Evolutionary conservation across 2,888 invertebrate genomes (phyloP).

Genomic region (Philaethria dido): DNA sequence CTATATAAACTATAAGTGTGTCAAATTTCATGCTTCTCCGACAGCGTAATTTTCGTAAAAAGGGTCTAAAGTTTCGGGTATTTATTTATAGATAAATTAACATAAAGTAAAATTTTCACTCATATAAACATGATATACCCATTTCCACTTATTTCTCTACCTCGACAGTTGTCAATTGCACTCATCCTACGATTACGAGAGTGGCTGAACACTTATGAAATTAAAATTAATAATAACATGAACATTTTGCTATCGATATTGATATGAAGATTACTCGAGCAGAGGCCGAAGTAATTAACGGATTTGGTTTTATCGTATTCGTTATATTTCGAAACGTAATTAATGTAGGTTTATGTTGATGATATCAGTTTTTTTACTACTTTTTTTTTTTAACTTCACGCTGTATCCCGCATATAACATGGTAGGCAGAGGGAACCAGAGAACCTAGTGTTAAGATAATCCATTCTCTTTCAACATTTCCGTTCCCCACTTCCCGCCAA

Average conservation of each 20-base stretch:
- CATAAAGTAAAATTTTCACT: not conserved
- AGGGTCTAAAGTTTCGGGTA: too few species aligned
- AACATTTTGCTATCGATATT: slow-evolving; percentile 17
- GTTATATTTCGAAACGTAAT: slow-evolving; percentile 13
- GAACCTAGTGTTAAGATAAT: too few species aligned
- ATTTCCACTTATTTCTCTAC: slow-evolving; percentile 5
- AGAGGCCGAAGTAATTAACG: slow-evolving; percentile 11
- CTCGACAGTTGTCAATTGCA: slow-evolving; percentile 17
- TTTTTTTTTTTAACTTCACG: too few species aligned
- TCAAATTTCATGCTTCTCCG: too few species aligned
- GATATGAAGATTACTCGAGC: slow-evolving; percentile 7
- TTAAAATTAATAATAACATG: slow-evolving; percentile 18
- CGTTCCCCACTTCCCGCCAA: too few species aligned
- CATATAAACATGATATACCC: not conserved
- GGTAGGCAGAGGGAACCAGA: too few species aligned
- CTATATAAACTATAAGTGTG: too few species aligned
- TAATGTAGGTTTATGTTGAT: slow-evolving; percentile 7
- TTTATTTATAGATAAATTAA: too few species aligned
- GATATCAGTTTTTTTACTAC: too few species aligned
- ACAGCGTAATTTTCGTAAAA: too few species aligned
- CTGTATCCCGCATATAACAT: too few species aligned
- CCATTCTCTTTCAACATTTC: too few species aligned
- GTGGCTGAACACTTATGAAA: slow-evolving; percentile 22
- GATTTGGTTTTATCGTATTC: slow-evolving; percentile 17
- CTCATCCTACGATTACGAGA: slow-evolving; percentile 19